Evolutionary conservation across 2,113 vertebrate genomes (phyloP).

Genomic region (Zapus hudsonius): DNA sequence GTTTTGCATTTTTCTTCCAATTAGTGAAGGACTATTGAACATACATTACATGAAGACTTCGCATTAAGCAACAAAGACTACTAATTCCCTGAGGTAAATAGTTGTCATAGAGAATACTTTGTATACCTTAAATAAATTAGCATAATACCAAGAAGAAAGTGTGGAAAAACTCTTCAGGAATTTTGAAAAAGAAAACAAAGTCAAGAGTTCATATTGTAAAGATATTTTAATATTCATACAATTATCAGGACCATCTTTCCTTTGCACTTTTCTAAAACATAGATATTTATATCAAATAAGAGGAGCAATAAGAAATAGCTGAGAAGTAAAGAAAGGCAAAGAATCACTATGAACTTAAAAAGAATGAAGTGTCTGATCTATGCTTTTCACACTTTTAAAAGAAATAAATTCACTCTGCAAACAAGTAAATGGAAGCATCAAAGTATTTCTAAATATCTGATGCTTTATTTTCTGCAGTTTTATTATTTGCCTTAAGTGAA

Average conservation of each 20-base stretch:
- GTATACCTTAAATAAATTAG: not conserved
- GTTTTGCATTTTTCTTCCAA: not conserved
- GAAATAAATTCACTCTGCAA: conserved; percentile 49
- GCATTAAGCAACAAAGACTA: not conserved
- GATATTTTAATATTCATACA: not conserved
- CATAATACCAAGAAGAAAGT: not conserved
- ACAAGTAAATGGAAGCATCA: conserved; percentile 58
- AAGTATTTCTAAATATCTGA: conserved; percentile 34
- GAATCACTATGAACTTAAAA: conserved; percentile 56
- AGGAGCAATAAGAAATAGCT: conserved; percentile 47
- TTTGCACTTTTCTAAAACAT: conserved; percentile 27
- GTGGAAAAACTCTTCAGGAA: not conserved
- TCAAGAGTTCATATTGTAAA: conserved; percentile 25
- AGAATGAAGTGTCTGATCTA: conserved; percentile 14
- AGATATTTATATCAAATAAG: conserved; percentile 43
- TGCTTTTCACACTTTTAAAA: conserved; percentile 38
- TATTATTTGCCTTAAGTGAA: conserved; percentile 34
- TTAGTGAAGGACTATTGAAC: not conserved
- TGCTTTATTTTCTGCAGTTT: conserved; percentile 26
- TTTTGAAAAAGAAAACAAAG: not conserved
- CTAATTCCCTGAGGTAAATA: not conserved
- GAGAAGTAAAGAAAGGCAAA: conserved; percentile 44
- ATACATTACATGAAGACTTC: not conserved
- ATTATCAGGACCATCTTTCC: conserved; percentile 12
- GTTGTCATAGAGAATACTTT: not conserved